Base-by-base conservation (phyloP, 1,140 invertebrate species). In the Acyrthosiphon pisum region DNA sequence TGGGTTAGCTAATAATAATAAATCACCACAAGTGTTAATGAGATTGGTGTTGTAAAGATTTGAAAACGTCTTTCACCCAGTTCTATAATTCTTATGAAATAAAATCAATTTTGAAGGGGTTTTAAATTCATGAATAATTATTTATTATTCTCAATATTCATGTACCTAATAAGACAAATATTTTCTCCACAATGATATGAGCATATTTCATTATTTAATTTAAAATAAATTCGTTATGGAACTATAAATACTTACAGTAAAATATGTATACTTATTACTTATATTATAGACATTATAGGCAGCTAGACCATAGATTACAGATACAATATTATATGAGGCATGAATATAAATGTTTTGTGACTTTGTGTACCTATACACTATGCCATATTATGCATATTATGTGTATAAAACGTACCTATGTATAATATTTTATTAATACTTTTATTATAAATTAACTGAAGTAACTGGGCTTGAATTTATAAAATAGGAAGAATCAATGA, bases 11-110 rank as follows among this genome's bases (percentile, higher is more conserved):
- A 56, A 90, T 60, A 90, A 41, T 60, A 60, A 41, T 35, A 60
- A n/a, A 60, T 41, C 6, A 41, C 88, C 88, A 60, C 88, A 60
- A 90, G 30, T 90, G 23, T 60, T 90, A 60, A 88, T 50, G 48
- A 35, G 23, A 26, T 41, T 44, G 50, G 26, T 90, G 88, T 90
- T 60, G 37, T 41, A 90, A 90, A 56, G 2, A 26, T 60, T 60
- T 60, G 1, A 60, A 88, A 88, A 35, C 1, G 18, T 35, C 26
- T 30, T 88, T 88, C 87, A 20, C 30, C 48, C 11, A 50, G 14
- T 20, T 53, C n/a, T 88, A 14, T 87, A 30, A n/a, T 76, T 76
- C 11, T 76, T 76, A 76, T 76, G 60, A 86, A 86, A 86, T 88
- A 30, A 88, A 88, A 88, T 50, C 86, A 6, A 48, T 35, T 22